A percentile compares a stretch with the other conserved stretches of the same genome.
phyloP scores from a whole-genome alignment of 2,113 vertebrate species.

The Rhinolophus ferrumequinum region DNA sequence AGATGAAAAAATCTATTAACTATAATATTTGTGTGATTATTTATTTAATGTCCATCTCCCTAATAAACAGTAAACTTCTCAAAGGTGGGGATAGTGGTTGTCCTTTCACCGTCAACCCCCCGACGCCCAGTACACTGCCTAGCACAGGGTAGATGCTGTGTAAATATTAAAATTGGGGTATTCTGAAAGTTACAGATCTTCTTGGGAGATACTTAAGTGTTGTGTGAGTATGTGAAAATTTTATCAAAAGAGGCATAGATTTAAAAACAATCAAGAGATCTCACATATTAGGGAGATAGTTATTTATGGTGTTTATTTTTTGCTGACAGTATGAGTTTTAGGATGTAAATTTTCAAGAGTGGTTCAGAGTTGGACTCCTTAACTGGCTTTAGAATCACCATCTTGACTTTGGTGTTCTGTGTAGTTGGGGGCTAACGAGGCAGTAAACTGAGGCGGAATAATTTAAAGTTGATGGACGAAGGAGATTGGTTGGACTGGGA shows the following conservation, averaged over 20 bases:
- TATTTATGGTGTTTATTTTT: background rate
- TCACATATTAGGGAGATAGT: background rate
- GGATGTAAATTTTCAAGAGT: background rate
- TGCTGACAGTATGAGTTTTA: background rate
- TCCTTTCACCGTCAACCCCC: background rate
- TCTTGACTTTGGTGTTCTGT: background rate
- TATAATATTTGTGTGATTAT: background rate
- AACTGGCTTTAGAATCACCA: background rate
- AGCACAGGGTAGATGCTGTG: background rate
- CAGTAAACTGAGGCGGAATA: background rate
- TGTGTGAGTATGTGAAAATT: background rate
- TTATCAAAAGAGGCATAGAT: background rate
- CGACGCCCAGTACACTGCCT: background rate
- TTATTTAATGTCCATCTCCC: background rate
- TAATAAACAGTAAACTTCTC: background rate
- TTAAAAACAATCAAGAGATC: background rate
- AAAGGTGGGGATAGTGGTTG: background rate
- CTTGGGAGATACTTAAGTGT: background rate
- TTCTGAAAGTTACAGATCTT: background rate
- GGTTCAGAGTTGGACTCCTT: background rate
- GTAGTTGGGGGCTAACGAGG: background rate
- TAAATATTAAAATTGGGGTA: background rate
- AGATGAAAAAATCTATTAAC: background rate
- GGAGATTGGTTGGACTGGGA: background rate
- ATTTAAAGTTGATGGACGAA: background rate